Percentiles rank a stretch among this genome's conserved stretches.
Conservation (phyloP, 2,888 invertebrate genomes). For the Teleogryllus oceanicus region DNA sequence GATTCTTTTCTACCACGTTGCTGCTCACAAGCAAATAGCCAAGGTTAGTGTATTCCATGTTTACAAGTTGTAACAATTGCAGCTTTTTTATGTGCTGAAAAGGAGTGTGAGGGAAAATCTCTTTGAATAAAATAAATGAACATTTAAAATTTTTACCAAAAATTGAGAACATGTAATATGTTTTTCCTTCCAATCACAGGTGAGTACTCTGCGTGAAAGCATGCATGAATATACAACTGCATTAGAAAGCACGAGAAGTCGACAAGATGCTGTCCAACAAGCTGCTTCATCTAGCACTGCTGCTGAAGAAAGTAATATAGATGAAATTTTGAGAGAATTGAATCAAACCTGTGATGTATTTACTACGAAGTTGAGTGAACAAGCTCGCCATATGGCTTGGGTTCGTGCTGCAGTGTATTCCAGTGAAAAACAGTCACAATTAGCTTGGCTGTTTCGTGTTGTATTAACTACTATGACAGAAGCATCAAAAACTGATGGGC, state of each 20-base stretch:
- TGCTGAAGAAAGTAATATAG: constrained; percentile 43
- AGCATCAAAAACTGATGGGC: constrained; percentile 58
- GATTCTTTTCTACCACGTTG: constrained; percentile 62
- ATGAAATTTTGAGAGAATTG: constrained; percentile 55
- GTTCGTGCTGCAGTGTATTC: constrained; percentile 63
- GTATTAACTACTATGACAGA: constrained; percentile 58
- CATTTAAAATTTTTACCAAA: neutral
- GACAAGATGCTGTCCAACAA: constrained; percentile 43
- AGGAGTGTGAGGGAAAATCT: neutral
- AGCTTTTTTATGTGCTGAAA: neutral
- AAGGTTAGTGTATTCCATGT: constrained; percentile 41
- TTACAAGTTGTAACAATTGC: neutral
- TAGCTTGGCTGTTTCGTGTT: constrained; percentile 59
- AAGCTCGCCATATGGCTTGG: constrained; percentile 66
- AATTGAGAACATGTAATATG: neutral
- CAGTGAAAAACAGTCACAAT: constrained; percentile 57
- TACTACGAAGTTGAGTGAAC: constrained; percentile 56
- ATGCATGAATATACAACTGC: constrained; percentile 63
- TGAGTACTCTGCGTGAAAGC: constrained; percentile 59
- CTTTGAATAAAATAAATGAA: neutral
- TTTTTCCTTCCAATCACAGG: constrained; percentile 34
- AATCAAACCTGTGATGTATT: constrained; percentile 59
- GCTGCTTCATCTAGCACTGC: neutral
- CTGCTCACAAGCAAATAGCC: constrained; percentile 64
- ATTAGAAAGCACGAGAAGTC: constrained; percentile 55